Evolutionary conservation across 2,888 invertebrate genomes (phyloP).

Genomic region (Gastracanthus pulcherrimus): DNA sequence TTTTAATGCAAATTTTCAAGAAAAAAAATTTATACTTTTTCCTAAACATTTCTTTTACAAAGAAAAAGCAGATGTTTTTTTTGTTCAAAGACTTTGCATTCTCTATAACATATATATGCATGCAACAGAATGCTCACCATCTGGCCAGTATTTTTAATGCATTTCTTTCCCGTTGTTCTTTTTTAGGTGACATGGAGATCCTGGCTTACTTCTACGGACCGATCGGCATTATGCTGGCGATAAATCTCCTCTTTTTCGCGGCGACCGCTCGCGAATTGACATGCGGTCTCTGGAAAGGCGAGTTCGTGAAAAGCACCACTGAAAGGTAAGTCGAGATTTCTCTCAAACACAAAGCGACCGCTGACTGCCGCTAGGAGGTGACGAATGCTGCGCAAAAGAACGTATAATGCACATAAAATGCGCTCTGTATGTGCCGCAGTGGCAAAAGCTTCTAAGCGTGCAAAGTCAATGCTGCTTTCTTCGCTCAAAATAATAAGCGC

Average conservation of each 20-base stretch:
- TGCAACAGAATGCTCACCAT: background rate
- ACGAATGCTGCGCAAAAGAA: background rate
- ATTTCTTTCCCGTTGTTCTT: constrained; percentile 22
- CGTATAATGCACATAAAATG: background rate
- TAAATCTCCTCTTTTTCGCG: constrained; percentile 89
- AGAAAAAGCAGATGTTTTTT: background rate
- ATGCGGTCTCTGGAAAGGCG: constrained; percentile 92
- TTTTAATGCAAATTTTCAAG: too few relatives aligned
- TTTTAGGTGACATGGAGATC: constrained; percentile 86
- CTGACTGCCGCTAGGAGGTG: background rate
- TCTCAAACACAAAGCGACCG: background rate
- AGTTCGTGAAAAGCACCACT: constrained; percentile 91
- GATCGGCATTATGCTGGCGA: constrained; percentile 86
- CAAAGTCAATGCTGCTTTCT: background rate
- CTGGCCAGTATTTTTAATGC: background rate
- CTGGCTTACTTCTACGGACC: constrained; percentile 92
- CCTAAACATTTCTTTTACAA: background rate
- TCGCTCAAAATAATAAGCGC: background rate
- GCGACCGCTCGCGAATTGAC: constrained; percentile 91
- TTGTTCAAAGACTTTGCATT: background rate
- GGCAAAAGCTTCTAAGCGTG: background rate
- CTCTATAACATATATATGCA: background rate
- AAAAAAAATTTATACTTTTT: background rate
- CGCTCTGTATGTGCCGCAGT: background rate
- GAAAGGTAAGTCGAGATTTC: constrained; percentile 80